Evolutionary conservation across 2,113 vertebrate species (phyloP).

Genomic region (Nycticorax nycticorax): DNA sequence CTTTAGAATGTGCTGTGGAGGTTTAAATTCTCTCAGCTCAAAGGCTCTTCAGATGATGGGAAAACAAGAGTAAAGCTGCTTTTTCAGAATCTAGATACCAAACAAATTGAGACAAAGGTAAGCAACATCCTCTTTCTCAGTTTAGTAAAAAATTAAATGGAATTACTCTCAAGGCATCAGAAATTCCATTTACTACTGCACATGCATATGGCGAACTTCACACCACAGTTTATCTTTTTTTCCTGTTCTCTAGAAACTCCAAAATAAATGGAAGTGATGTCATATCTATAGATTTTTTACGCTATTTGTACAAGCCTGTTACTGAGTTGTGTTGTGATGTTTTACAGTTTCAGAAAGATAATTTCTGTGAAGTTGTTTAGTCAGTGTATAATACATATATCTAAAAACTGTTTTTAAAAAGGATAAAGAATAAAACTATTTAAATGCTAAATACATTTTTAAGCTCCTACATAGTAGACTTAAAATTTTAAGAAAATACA

Average conservation of each 20-base stretch:
- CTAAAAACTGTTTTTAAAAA: neutral
- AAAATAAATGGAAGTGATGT: neutral
- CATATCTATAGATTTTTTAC: neutral
- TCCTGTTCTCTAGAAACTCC: neutral
- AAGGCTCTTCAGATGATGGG: conserved; percentile 94
- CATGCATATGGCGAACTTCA: neutral
- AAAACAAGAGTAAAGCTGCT: conserved; percentile 90
- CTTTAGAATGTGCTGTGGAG: conserved; percentile 85
- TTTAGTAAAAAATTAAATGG: neutral
- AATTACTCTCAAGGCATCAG: neutral
- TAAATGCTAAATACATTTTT: neutral
- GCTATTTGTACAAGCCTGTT: neutral
- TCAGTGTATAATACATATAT: neutral
- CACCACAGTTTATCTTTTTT: neutral
- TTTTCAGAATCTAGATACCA: conserved; percentile 89
- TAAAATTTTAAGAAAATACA: neutral
- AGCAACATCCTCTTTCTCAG: neutral
- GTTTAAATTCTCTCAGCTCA: conserved; percentile 95
- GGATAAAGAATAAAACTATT: neutral
- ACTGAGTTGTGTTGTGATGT: neutral
- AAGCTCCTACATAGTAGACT: neutral
- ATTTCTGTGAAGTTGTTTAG: neutral
- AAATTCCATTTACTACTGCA: neutral
- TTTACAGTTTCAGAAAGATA: neutral
- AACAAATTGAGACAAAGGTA: conserved; percentile 95